Evolutionary conservation across 2,888 invertebrate genomes (phyloP), one percentile per base, ranked within the genome.

Genomic region (Conchocele bisecta): DNA sequence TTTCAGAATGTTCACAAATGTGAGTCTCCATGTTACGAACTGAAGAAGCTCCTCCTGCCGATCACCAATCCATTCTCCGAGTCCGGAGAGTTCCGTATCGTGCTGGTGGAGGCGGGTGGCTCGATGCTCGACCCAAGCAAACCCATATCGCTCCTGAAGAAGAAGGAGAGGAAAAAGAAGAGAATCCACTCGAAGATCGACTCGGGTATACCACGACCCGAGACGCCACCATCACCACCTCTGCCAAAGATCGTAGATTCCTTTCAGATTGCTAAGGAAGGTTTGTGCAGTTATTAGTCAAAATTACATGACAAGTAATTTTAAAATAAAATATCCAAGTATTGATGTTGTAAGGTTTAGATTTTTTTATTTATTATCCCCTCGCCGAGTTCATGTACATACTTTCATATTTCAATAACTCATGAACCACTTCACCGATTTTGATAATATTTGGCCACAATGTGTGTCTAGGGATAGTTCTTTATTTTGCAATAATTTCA

Each of bases 31-130:
- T 89, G 91, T 60, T 91, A 90, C 68, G 88, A 89, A 59, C 75
- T 90, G 53, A 81, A 87, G 56, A 85, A 84, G 46, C 76, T 91
- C 22, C 65, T 75, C 4, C 29, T 91, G 6, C 83, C 85, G 5
- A 83, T 91, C 20, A 84, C 81, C 24, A 91, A 90, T 63, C 90
- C 91, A 15, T 91, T 90, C 69, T 29, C 74, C n/a, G 84, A 87
- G 56, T 78, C 75, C 13, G 91, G 89, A 13, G 84, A 83, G 26
- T 91, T 91, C 81, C 72, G 83, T 7, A 83, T 91, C 24, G 83
- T 88, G 7, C 78, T 91, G 20, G 85, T 90, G 7, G 90, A 91
- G 65, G 82, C 84, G 29, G 81, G 77, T 54, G 72, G 83, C 33
- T 77, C 82, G 44, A 73, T 79, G n/a, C 71, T 80, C 1, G 81